A percentile compares a stretch with the other conserved stretches of the same genome.
Conservation (phyloP, 2,888 invertebrate species). For the Galerucella pusilla region DNA sequence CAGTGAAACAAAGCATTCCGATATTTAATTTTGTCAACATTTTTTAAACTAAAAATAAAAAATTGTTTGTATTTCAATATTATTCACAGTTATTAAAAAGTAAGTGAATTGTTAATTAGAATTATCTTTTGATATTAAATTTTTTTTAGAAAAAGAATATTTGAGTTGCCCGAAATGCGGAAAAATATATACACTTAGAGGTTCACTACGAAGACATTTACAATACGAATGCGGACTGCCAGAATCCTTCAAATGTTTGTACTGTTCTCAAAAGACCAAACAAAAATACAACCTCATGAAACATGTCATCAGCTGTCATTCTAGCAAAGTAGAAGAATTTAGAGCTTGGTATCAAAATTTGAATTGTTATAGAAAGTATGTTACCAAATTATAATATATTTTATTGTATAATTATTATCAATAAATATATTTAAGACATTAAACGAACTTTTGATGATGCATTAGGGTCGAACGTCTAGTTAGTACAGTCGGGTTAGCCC, state of each 20-base stretch:
- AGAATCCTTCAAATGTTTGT: constrained; percentile 63
- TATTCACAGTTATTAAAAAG: no score
- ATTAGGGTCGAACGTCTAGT: no score
- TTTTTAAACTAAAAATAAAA: no score
- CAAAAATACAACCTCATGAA: constrained; percentile 38
- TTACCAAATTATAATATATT: background rate
- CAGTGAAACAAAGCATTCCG: no score
- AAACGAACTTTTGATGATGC: no score
- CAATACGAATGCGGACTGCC: constrained; percentile 66
- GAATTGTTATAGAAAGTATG: background rate
- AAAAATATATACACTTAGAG: constrained; percentile 15
- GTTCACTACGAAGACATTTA: constrained; percentile 42
- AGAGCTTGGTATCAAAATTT: constrained; percentile 26
- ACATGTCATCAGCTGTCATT: constrained; percentile 32
- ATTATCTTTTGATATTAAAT: background rate
- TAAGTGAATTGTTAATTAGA: background rate
- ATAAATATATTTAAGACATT: no score
- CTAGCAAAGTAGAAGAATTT: constrained; percentile 28
- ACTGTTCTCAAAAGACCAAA: constrained; percentile 34
- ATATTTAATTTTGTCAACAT: no score
- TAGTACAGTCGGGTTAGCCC: no score
- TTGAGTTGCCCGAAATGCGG: constrained; percentile 27
- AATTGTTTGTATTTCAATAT: no score
- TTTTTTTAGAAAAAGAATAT: constrained; percentile 13
- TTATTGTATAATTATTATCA: no score